These are phyloP conservation scores for Sapayoa aenigma DNA, from an alignment of 2,113 vertebrate species.

Conservation along the genomic window DNA sequence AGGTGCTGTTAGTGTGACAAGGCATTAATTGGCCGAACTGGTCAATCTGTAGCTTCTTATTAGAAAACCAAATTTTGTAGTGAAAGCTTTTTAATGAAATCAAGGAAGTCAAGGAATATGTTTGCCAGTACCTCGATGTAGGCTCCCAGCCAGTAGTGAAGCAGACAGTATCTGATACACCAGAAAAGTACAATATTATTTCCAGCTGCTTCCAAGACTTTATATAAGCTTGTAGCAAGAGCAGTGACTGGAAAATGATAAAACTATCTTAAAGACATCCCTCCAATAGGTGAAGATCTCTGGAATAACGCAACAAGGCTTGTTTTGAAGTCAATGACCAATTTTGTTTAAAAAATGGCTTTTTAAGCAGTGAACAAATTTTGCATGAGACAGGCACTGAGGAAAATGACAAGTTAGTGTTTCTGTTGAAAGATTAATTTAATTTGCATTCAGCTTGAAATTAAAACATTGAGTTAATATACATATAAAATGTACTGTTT, in stretches of 20 bases:
- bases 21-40: background rate
- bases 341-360: background rate
- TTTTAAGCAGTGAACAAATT: background rate
- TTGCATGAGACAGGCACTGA: background rate
- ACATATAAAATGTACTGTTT: background rate
- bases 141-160: background rate
- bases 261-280: background rate
- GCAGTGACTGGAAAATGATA: background rate
- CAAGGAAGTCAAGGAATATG: background rate
- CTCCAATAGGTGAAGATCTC: background rate
- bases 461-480: background rate
- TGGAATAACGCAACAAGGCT: background rate
- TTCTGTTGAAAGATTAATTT: background rate
- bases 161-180: fast-evolving
- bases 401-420: background rate
- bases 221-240: background rate
- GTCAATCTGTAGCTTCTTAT: background rate
- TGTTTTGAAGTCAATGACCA: background rate
- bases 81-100: background rate
- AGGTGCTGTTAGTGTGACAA: background rate
- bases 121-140: background rate
- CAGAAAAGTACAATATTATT: background rate
- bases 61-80: background rate
- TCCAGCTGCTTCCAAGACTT: background rate
- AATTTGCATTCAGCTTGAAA: background rate